phyloP scores from a whole-genome alignment of 2,888 invertebrate species.

The Tineola bisselliella region DNA sequence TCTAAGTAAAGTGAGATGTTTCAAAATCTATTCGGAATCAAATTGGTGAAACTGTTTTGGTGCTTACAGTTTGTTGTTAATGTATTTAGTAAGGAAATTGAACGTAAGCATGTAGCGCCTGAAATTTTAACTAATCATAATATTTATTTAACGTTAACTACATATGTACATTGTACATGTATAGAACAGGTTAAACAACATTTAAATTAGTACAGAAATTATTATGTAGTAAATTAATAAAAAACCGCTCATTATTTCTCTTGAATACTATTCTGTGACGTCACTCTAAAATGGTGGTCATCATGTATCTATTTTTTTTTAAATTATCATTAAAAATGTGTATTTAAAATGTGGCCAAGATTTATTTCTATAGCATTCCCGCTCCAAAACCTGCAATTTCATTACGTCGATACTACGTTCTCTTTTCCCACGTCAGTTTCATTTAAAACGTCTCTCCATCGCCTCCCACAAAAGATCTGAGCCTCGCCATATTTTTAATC shows the following conservation, averaged over 20 bases:
- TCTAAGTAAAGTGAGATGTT: constrained; percentile 25
- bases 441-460: constrained; percentile 32
- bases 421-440: constrained; percentile 30
- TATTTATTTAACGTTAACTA: background rate
- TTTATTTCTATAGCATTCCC: background rate
- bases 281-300: no score
- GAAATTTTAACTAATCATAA: background rate
- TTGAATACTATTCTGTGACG: no score
- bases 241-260: no score
- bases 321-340: no score
- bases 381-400: constrained; percentile 7
- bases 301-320: no score
- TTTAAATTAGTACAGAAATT: no score
- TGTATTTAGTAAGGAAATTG: background rate
- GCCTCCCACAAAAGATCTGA: constrained; percentile 29
- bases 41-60: constrained; percentile 30
- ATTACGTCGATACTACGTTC: constrained; percentile 25
- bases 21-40: constrained; percentile 36
- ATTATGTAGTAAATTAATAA: no score
- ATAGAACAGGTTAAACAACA: no score
- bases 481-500: constrained; percentile 36
- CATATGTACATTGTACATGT: no score
- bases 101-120: background rate
- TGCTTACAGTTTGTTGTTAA: constrained; percentile 26
- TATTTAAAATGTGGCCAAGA: no score